A percentile compares a stretch with the other conserved stretches of the same genome.
phyloP scores from a whole-genome alignment of 2,113 vertebrate species.

The Sitta europaea region DNA sequence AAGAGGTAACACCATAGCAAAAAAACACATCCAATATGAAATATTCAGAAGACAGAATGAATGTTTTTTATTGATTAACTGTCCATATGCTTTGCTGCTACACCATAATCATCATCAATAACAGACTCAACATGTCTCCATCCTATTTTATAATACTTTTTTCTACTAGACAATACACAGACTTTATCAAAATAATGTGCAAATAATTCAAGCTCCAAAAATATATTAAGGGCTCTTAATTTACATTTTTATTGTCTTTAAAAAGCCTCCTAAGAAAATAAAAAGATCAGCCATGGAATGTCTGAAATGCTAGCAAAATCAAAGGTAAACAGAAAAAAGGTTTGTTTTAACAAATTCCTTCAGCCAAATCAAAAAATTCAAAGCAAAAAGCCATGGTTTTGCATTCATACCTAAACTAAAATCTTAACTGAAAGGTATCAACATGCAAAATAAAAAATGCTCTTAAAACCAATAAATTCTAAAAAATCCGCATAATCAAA shows the following conservation, averaged over 20 bases:
- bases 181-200: not conserved
- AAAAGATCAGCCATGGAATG: not conserved
- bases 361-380: conserved; percentile 9
- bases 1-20: not conserved
- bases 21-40: not conserved
- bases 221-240: not conserved
- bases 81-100: not conserved
- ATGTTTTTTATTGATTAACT: no score
- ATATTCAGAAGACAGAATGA: not conserved
- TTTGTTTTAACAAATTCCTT: not conserved
- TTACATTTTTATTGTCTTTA: not conserved
- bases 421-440: conserved; percentile 1
- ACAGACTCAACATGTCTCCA: not conserved
- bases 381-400: conserved; percentile 2
- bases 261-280: not conserved
- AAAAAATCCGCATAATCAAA: not conserved
- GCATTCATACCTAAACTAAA: conserved; percentile 19
- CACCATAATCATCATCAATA: not conserved
- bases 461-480: not conserved
- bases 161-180: not conserved
- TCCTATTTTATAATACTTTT: not conserved
- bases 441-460: conserved; percentile 54
- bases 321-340: not conserved
- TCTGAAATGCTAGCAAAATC: not conserved
- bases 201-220: not conserved